phyloP scores from a whole-genome alignment of 2,113 vertebrate species.

The Furnarius figulus region DNA sequence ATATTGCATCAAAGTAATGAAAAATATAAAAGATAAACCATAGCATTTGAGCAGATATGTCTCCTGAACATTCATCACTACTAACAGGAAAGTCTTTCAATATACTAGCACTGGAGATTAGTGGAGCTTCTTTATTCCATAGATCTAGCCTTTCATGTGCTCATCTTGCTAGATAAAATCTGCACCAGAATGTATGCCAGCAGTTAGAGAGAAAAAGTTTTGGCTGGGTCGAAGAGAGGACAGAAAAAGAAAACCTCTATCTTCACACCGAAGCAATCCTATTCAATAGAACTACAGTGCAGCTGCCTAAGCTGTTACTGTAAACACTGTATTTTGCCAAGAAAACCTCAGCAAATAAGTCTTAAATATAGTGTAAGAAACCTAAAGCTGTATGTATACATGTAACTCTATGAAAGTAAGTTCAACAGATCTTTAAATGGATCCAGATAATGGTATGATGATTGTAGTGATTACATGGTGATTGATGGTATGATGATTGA shows the following conservation, averaged over 20 bases:
- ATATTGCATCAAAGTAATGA: not conserved
- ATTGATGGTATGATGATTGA: not conserved
- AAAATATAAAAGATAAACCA: not conserved
- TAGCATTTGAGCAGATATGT: not conserved
- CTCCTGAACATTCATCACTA: not conserved
- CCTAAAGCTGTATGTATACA: not conserved
- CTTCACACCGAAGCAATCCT: not conserved
- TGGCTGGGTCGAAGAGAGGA: accelerated
- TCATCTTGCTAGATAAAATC: not conserved
- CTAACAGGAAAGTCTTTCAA: not conserved
- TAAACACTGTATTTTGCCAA: not conserved
- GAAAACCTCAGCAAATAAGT: not conserved
- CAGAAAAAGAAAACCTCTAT: not conserved
- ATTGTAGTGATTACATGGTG: not conserved
- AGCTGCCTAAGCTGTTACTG: not conserved
- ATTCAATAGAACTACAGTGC: not conserved
- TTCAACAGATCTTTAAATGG: not conserved
- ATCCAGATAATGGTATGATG: not conserved
- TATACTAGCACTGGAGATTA: not conserved
- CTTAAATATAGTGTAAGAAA: not conserved
- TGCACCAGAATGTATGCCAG: accelerated
- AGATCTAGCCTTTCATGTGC: not conserved
- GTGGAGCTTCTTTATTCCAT: not conserved
- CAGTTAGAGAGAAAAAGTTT: not conserved
- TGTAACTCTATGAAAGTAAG: not conserved